Percentiles rank a stretch among this genome's conserved stretches.
phyloP scores from a whole-genome alignment of 2,797 vertebrate species.

The Ibycter americanus region DNA sequence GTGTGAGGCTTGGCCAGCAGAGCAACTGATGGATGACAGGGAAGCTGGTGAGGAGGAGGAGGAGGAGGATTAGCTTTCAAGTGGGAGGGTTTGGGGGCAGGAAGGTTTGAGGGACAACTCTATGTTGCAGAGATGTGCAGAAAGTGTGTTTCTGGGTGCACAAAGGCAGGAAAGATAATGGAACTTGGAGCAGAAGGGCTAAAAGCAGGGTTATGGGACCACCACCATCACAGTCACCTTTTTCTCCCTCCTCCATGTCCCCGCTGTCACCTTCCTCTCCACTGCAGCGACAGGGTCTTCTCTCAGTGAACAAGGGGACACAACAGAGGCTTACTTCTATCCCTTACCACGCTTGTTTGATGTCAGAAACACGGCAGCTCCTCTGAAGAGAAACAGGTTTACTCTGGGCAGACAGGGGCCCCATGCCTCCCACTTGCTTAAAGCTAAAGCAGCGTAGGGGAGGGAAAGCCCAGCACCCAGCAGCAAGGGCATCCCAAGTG shows the following conservation, averaged over 20 bases:
- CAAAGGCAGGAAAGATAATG: neutral
- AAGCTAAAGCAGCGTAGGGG: neutral
- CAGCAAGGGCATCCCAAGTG: neutral
- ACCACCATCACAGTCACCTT: neutral
- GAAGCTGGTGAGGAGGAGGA: neutral
- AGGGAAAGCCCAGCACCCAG: neutral
- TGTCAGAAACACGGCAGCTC: neutral
- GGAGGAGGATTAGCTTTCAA: neutral
- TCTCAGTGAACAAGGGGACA: neutral
- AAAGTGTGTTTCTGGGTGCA: neutral
- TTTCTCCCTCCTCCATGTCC: neutral
- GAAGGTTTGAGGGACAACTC: neutral
- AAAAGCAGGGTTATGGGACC: neutral
- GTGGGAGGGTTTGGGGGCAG: neutral
- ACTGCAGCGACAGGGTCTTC: neutral
- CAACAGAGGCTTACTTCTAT: neutral
- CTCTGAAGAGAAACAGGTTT: neutral
- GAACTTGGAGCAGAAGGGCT: neutral
- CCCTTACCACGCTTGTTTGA: neutral
- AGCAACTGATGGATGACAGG: neutral
- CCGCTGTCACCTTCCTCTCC: neutral
- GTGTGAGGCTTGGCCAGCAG: neutral
- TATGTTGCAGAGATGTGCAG: neutral
- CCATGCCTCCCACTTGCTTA: neutral
- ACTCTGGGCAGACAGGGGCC: neutral